Base-by-base conservation (phyloP, 2,797 vertebrate genomes). In the Cynodonichthys magdalenae region DNA sequence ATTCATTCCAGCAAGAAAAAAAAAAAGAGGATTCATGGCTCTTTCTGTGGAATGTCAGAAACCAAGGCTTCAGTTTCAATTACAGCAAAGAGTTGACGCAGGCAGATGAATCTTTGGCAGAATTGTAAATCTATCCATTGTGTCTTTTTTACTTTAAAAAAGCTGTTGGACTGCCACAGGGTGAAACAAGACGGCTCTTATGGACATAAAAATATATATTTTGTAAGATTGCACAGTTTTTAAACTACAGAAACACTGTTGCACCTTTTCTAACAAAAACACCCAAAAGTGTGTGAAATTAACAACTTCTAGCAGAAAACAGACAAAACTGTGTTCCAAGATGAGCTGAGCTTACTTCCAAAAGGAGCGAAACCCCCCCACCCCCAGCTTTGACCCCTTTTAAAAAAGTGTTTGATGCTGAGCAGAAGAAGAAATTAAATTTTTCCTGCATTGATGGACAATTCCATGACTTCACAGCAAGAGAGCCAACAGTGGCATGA, bases 1-100 rank as follows among this genome's bases (percentile, higher is more conserved):
- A 53, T 82, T 59, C 64, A 24, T 41, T 53, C 15, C 31, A 27
- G 63, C 20, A 55, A 59, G 64, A 74, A 39, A 46, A 20, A 71
- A 74, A 41, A 44, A 20, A 69, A 71, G 28, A 60, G 18, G 44
- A 68, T 77, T 68, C 28, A 51, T 73, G 61, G 44, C 20, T 41
- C 17, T 66, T 58, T 58, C 52, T 75, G 48, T 55, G 48, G 18
- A 36, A 66, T 67, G 46, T 74, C 61, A 73, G 9, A 31, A 45
- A 61, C 29, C 39, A 52, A 74, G 31, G 31, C 46, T 63, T 49
- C 19, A 44, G 45, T 52, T 62, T 62, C 27, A 15, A 46, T 53
- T 52, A 52, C 48, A 58, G 20, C 24, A 15, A 36, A 66, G 28
- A 24, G 15, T 19, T 62, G 29, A 66, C 54, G 55, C 29, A 54